A percentile compares a stretch with the other conserved stretches of the same genome.
phyloP scores from a whole-genome alignment of 2,888 invertebrate genomes.

The Drosophila kokeensis region DNA sequence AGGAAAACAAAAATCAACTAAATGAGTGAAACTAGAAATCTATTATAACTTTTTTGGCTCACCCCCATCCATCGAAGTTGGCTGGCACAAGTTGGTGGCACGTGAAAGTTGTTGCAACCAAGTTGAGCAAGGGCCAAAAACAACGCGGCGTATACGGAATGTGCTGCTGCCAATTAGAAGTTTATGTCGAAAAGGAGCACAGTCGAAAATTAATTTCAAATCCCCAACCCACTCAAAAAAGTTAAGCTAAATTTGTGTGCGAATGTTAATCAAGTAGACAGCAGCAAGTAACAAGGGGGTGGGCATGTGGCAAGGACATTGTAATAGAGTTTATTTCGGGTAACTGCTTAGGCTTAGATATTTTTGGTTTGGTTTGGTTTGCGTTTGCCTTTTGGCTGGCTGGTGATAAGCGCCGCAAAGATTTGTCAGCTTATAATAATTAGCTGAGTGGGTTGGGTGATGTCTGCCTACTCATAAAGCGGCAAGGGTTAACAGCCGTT shows the following conservation, averaged over 20 bases:
- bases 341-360: slow-evolving; percentile 28
- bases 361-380: slow-evolving; percentile 7
- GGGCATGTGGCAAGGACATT: not conserved
- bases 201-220: slow-evolving; percentile 69
- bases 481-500: slow-evolving; percentile 2
- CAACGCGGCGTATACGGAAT: slow-evolving; percentile 64
- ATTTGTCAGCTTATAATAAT: slow-evolving; percentile 77
- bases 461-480: slow-evolving; percentile 18
- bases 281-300: not conserved
- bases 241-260: slow-evolving; percentile 70
- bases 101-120: slow-evolving; percentile 36
- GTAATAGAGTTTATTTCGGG: slow-evolving; percentile 38
- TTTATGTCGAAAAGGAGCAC: slow-evolving; percentile 58
- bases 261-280: slow-evolving; percentile 73
- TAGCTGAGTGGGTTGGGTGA: slow-evolving; percentile 48
- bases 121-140: slow-evolving; percentile 32
- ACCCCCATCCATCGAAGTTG: slow-evolving; percentile 47
- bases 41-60: slow-evolving; percentile 71
- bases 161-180: slow-evolving; percentile 77
- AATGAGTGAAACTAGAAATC: slow-evolving; percentile 75
- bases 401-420: slow-evolving; percentile 50
- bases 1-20: slow-evolving; percentile 54
- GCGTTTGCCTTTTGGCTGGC: slow-evolving; percentile 42
- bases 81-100: not conserved
- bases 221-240: slow-evolving; percentile 28